Conservation (phyloP, 2,113 vertebrate genomes). For the Colius striatus region DNA sequence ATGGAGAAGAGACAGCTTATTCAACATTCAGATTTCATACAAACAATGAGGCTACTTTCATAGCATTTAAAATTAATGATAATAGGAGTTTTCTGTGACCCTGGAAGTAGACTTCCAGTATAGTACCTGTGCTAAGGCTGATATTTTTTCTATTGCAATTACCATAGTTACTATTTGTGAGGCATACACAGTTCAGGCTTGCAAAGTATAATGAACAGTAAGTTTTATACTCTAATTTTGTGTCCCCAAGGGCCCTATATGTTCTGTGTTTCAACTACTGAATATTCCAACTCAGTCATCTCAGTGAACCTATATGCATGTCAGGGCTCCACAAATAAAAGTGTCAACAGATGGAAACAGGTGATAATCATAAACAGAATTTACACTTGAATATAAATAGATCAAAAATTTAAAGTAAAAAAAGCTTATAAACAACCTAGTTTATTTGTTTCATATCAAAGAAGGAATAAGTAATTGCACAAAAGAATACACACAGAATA, state of each 20-base stretch:
- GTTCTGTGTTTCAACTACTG: not conserved
- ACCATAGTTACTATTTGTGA: not conserved
- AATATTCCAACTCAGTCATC: not conserved
- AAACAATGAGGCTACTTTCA: not conserved
- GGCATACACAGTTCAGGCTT: not conserved
- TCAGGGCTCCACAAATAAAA: not conserved
- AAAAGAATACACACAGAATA: not conserved
- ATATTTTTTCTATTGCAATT: not conserved
- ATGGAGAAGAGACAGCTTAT: not conserved
- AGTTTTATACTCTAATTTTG: not conserved
- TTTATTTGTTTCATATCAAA: not conserved
- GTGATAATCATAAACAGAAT: not conserved
- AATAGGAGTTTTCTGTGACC: not conserved
- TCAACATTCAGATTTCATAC: not conserved
- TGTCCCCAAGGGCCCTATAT: not conserved
- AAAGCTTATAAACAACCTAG: not conserved
- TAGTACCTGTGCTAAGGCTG: not conserved
- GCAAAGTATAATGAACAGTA: not conserved
- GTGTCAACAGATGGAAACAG: not conserved
- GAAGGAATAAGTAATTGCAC: not conserved
- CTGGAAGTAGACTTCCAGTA: not conserved
- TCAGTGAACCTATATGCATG: not conserved
- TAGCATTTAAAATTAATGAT: not conserved
- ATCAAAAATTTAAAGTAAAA: not conserved
- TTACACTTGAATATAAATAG: not conserved